Base-by-base conservation (phyloP, 2,797 vertebrate species). In the Labeo calbasu region DNA sequence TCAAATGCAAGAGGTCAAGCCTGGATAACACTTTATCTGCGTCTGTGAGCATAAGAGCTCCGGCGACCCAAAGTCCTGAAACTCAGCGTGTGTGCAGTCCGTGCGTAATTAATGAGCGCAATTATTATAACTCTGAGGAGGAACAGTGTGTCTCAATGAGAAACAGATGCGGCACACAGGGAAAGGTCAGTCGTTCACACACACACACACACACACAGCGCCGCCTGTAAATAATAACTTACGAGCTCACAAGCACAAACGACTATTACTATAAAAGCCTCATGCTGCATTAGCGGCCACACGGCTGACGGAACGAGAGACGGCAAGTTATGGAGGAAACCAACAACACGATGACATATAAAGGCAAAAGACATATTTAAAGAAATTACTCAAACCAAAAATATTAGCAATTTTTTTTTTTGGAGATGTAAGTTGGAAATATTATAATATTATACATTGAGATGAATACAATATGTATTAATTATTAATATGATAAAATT, bases 241-340 rank as follows among this genome's bases (percentile, higher is more conserved):
- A 94, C 93, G 93, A 93, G 93, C 94, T 94, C 95, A 94, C 93
- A 92, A 93, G 92, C 89, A 86, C 23, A 61, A 61, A 61, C 88
- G 88, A 89, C 91, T 93, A 92, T 94, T 94, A 94, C 91, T 92
- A 57, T 95, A 94, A 95, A 95, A 92, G 91, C 91, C 91, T 94
- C 93, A 93, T 82, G 90, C 83, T 48, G 87, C 91, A 94, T 95
- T 94, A 94, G 91, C 86, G 89, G 23, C 32, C 80, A 17, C 87
- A 81, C 83, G 90, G 90, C 88, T 68, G 59, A 83, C 10, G 12
- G 23, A 55, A 3, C 19, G 28, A 76, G 5, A 36, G 55, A 46
- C 15, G 13, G 14, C 43, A 32, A 7, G 21, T 9, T 43, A 63
- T 50, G 59, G 28, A 65, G n/a, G 25, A 80, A 46, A 55, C 2